Conservation (phyloP, 1,140 invertebrate species). For the Ladona fulva region DNA sequence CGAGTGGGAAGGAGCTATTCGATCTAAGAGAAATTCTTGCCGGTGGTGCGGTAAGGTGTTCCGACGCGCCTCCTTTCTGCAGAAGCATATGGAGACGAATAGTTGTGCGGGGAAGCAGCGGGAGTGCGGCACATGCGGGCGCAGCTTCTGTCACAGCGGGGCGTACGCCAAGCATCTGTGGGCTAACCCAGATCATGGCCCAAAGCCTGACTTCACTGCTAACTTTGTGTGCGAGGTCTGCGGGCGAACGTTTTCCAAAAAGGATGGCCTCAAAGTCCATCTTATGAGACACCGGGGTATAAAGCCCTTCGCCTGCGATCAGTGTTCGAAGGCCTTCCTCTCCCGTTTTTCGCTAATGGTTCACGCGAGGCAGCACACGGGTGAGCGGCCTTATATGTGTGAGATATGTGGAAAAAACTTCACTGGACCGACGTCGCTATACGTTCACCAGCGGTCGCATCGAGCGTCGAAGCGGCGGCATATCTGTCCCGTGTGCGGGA, state of each 20-base stretch:
- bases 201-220: not conserved
- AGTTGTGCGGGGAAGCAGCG: not conserved
- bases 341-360: not conserved
- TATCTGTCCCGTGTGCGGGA: slow-evolving; percentile 12
- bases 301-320: not conserved
- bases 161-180: not conserved
- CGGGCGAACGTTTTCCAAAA: not conserved
- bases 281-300: not conserved
- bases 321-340: not conserved
- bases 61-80: not conserved
- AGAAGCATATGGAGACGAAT: not conserved
- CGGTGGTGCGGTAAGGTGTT: not conserved
- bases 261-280: not conserved
- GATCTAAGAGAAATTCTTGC: not conserved
- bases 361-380: slow-evolving; percentile 17
- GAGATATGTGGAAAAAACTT: slow-evolving; percentile 15
- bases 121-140: not conserved
- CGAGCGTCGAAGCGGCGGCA: not conserved
- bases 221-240: not conserved
- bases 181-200: not conserved
- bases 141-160: not conserved
- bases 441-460: slow-evolving; percentile 15
- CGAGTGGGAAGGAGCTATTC: not conserved
- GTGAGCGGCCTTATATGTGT: slow-evolving; percentile 16
- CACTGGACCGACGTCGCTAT: slow-evolving; percentile 12